These are phyloP conservation scores for Cladopsammia gracilis DNA, from an alignment of 64 coral and sea anemone genomes.

Conservation along the genomic window DNA sequence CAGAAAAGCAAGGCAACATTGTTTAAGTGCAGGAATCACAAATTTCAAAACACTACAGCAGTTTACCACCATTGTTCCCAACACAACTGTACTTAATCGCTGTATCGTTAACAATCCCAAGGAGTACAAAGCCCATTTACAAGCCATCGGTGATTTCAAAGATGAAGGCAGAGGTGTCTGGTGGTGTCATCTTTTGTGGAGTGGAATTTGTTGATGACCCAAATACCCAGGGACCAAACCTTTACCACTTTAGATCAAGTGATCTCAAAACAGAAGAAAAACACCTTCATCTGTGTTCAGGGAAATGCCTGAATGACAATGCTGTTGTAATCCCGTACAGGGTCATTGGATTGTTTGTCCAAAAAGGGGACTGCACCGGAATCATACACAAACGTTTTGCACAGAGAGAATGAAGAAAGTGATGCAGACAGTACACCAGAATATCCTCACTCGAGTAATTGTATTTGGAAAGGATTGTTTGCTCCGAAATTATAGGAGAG, in stretches of 20 bases:
- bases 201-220: slow-evolving; percentile 18
- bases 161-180: slow-evolving; percentile 20
- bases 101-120: not conserved
- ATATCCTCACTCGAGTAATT: no score
- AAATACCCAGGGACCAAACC: slow-evolving; percentile 1
- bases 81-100: slow-evolving; percentile 11
- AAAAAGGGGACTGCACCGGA: not conserved
- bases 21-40: slow-evolving; percentile 3
- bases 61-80: slow-evolving; percentile 32
- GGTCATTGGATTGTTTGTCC: not conserved
- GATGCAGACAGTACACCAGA: no score
- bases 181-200: not conserved
- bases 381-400: slow-evolving; percentile 35
- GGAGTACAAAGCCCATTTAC: slow-evolving; percentile 43
- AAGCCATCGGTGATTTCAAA: slow-evolving; percentile 44
- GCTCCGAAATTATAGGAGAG: no score
- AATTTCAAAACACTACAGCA: slow-evolving; percentile 12
- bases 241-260: slow-evolving; percentile 57
- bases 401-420: not conserved
- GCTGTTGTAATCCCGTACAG: not conserved
- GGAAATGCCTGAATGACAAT: slow-evolving; percentile 10
- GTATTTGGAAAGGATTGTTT: no score
- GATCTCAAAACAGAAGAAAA: slow-evolving; percentile 42
- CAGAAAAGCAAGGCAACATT: not conserved
- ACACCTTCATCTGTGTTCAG: slow-evolving; percentile 29